Base-by-base conservation (phyloP, 2,888 invertebrate species). In the Piscicola geometra region DNA sequence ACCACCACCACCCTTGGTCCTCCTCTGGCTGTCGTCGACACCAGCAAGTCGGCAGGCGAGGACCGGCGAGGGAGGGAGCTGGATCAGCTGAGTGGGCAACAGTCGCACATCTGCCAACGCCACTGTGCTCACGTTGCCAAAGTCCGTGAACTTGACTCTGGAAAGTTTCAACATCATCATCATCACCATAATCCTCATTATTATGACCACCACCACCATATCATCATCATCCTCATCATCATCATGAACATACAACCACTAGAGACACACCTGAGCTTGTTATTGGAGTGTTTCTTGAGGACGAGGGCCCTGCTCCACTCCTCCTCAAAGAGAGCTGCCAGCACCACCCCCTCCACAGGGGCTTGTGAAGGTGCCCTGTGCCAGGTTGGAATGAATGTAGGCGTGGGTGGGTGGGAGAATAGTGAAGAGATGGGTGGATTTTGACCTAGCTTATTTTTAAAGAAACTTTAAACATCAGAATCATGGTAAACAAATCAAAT, bases 111-210 rank as follows among this genome's bases (percentile, higher is more conserved):
- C 12, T 18, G 21, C 15, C 60, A 56, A 56, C 3, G 3, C 3
- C 5, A 56, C 60, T 56, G 5, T 25, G 25, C n/a, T 25, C 21
- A 15, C n/a, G 60, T 56, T 56, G 60, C 60, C 60, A 56, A 25
- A 56, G 25, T 56, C 60, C 3, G n/a, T 21, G 78, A 9, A 81
- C 79, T 60, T 83, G 82, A 3, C 81, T 81, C 0, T 80, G 80
- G 18, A 47, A 47, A 47, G 12, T 47, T 15, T 47, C 9, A 47
- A 47, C 9, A 47, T 47, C 5, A 12, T 15, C 66, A 25, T 47
- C 21, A 15, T 47, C 50, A 47, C 50, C 21, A n/a, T n/a, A n/a
- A n/a, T n/a, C n/a, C n/a, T n/a, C n/a, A n/a, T n/a, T n/a, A n/a
- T n/a, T n/a, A n/a, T n/a, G n/a, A n/a, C n/a, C n/a, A n/a, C n/a